Evolutionary conservation across 2,797 vertebrate genomes (phyloP), one percentile per base, ranked within the genome.

Genomic region (Intellagama lesueurii): DNA sequence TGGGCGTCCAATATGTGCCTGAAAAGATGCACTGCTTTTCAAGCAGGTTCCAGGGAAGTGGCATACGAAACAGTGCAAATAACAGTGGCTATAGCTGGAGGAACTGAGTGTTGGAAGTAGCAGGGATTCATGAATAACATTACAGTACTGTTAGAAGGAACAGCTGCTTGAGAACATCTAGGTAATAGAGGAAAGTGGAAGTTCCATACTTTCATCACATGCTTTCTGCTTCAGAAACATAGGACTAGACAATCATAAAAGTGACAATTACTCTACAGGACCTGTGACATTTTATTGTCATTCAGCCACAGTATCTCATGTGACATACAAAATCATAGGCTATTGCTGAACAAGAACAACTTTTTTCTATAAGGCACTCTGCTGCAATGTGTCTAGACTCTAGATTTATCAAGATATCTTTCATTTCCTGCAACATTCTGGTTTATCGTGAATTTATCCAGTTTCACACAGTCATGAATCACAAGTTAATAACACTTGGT

Each of bases 281-380:
- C 30, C 60, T 64, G 83, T 85, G 94, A 92, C 92, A 88, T 88
- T 90, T 70, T 91, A 90, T 82, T 94, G 94, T 94, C 87, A 73
- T 93, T 96, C 93, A 83, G 80, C 93, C 91, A 94, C 91, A 86
- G 90, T 92, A 94, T 83, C 92, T 96, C 91, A 89, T 91, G 95
- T 93, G 92, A 90, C 91, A 93, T 88, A 90, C 87, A 77, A 89
- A 88, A 93, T 87, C 76, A 91, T 56, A 89, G 78, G 56, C 78
- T 88, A 91, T 85, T 91, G 88, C 87, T 85, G 88, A 95, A 93
- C 89, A 93, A 87, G 93, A 93, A 83, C 87, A 92, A 91, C 60
- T 72, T 91, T 95, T 40, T 28, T 88, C 77, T 89, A 88, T 88
- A 91, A 95, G 87, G 90, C 87, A 91, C 68, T 4, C 88, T 91